phyloP scores from a whole-genome alignment of 2,888 invertebrate species.

The Chydorus sphaericus region DNA sequence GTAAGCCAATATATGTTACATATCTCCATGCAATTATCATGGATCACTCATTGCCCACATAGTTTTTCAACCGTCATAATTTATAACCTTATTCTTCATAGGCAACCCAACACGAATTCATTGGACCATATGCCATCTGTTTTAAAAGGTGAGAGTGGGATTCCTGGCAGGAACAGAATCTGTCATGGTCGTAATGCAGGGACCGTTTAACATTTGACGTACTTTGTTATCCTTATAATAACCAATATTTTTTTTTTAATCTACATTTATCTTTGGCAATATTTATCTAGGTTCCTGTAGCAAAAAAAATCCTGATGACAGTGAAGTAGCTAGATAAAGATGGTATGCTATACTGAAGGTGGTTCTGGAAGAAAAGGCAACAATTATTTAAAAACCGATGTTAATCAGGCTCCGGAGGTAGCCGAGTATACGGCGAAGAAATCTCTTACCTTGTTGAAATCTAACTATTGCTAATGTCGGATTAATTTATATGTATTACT shows the following conservation, averaged over 20 bases:
- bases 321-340: slow-evolving; percentile 44
- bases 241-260: too few species aligned
- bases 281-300: slow-evolving; percentile 52
- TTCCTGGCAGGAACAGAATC: slow-evolving; percentile 53
- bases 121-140: slow-evolving; percentile 47
- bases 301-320: slow-evolving; percentile 38
- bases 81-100: slow-evolving; percentile 21
- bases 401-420: slow-evolving; percentile 61
- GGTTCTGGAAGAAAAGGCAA: slow-evolving; percentile 95
- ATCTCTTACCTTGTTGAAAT: slow-evolving; percentile 61
- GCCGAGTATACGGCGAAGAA: slow-evolving; percentile 71
- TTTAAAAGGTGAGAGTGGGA: slow-evolving; percentile 50
- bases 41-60: background rate
- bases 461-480: slow-evolving; percentile 88
- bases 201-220: slow-evolving; percentile 46
- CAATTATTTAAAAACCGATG: slow-evolving; percentile 68
- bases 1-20: background rate
- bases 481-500: slow-evolving; percentile 37
- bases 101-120: slow-evolving; percentile 54
- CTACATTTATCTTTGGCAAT: background rate
- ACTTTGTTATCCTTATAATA: too few species aligned
- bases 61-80: background rate
- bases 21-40: too few species aligned
- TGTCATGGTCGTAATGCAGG: slow-evolving; percentile 71
- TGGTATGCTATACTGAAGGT: slow-evolving; percentile 70